A percentile compares a stretch with the other conserved stretches of the same genome.
These are phyloP conservation scores for Hypomesus transpacificus DNA, from an alignment of 2,113 vertebrate genomes.

Conservation along the genomic window DNA sequence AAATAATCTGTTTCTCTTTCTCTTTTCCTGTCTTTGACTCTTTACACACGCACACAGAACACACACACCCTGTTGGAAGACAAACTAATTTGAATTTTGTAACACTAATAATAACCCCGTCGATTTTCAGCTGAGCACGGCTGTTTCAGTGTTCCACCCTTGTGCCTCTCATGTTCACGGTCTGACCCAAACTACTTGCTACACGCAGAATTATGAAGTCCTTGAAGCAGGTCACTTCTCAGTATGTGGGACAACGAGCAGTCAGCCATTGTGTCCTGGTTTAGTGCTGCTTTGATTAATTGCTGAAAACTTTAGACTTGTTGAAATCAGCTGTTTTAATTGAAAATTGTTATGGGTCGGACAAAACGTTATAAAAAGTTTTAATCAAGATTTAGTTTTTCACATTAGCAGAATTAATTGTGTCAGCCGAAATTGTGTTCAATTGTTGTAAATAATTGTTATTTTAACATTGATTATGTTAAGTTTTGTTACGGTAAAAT, in stretches of 20 bases:
- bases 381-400: constrained; percentile 66
- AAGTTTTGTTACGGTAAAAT: no score
- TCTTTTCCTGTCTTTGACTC: no score
- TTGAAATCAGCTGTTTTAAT: constrained; percentile 59
- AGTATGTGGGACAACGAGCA: constrained; percentile 10
- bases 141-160: constrained; percentile 12
- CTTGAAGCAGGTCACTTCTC: constrained; percentile 37
- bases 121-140: constrained; percentile 22
- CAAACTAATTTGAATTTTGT: constrained; percentile 43
- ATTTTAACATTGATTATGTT: no score
- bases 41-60: no score
- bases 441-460: background rate
- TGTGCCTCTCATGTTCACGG: constrained; percentile 3
- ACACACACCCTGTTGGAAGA: constrained; percentile 9
- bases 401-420: constrained; percentile 34
- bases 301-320: constrained; percentile 48
- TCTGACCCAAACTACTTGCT: constrained; percentile 24
- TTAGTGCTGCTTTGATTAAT: constrained; percentile 60
- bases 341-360: constrained; percentile 63
- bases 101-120: constrained; percentile 37
- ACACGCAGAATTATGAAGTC: constrained; percentile 21
- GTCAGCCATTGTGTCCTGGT: constrained; percentile 39
- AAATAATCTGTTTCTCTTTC: no score
- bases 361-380: constrained; percentile 18
- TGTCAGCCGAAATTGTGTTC: constrained; percentile 14